Percentiles rank a stretch among this genome's conserved stretches.
phyloP scores from a whole-genome alignment of 2,113 vertebrate genomes.

The Onychorhynchus coronatus region DNA sequence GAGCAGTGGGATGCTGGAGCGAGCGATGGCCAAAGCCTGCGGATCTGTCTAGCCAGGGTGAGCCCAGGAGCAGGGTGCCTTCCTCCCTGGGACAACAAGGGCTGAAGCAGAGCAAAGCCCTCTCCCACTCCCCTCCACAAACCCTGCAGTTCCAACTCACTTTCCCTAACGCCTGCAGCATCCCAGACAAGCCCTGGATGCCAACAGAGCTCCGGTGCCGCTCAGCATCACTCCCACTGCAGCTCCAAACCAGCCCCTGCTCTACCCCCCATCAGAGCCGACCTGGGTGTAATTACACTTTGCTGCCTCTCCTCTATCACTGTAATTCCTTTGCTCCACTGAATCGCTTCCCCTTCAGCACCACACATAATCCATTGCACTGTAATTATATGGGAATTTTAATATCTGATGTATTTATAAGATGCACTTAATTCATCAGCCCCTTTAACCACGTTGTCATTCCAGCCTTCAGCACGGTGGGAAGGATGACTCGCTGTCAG shows the following conservation, averaged over 20 bases:
- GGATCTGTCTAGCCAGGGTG: background rate
- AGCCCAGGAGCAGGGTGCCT: background rate
- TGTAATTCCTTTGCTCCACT: background rate
- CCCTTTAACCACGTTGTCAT: conserved; percentile 19
- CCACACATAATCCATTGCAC: conserved; percentile 35
- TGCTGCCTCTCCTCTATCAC: background rate
- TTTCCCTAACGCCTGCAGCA: background rate
- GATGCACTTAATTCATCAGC: conserved; percentile 57
- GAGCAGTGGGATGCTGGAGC: background rate
- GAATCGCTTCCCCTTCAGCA: conserved; percentile 38
- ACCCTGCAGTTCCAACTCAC: background rate
- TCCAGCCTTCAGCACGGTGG: background rate
- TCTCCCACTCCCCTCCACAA: rapidly evolving
- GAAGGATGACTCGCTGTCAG: conserved; percentile 51
- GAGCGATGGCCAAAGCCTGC: background rate
- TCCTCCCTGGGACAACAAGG: background rate
- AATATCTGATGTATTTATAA: conserved; percentile 56
- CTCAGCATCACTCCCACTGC: rapidly evolving
- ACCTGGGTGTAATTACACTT: background rate
- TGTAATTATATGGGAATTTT: conserved; percentile 49
- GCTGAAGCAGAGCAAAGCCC: background rate
- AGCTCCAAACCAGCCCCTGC: background rate
- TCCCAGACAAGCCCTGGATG: background rate
- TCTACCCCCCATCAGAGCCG: background rate
- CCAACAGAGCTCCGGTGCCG: rapidly evolving